Percentiles rank a stretch among this genome's conserved stretches.
Evolutionary conservation across 2,888 invertebrate genomes (phyloP).

Genomic region (Hedya salicella): DNA sequence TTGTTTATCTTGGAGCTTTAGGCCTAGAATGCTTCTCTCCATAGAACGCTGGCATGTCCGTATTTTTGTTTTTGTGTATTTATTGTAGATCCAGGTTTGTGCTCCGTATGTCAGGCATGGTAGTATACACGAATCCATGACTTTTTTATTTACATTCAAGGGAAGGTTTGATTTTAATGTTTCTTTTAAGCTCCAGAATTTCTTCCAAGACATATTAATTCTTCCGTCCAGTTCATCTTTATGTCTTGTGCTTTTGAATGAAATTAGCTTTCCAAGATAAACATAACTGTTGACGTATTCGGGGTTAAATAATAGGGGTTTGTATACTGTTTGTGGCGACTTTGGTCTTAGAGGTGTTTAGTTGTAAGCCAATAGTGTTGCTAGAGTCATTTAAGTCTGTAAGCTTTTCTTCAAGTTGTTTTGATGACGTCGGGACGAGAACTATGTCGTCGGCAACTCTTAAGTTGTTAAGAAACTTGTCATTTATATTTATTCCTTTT

Average conservation of each 20-base stretch:
- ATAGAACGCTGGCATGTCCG: too few relatives aligned
- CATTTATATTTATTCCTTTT: background rate
- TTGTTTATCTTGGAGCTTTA: too few relatives aligned
- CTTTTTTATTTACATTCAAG: background rate
- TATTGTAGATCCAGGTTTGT: too few relatives aligned
- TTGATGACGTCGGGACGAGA: background rate
- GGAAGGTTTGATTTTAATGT: background rate
- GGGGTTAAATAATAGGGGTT: slow-evolving; percentile 12
- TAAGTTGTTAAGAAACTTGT: background rate
- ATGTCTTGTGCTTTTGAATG: slow-evolving; percentile 2
- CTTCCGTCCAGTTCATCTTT: slow-evolving; percentile 1
- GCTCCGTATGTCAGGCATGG: too few relatives aligned
- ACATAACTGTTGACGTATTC: slow-evolving; percentile 20
- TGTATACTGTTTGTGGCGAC: slow-evolving; percentile 7
- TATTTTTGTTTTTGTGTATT: too few relatives aligned
- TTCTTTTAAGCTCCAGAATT: background rate
- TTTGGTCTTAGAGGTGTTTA: too few relatives aligned
- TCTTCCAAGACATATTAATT: background rate
- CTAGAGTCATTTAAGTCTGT: too few relatives aligned
- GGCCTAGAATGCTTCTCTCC: too few relatives aligned
- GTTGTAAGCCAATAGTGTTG: too few relatives aligned
- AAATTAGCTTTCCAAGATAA: slow-evolving; percentile 22
- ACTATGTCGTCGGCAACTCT: background rate
- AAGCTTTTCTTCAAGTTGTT: background rate
- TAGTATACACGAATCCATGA: too few relatives aligned